A percentile compares a stretch with the other conserved stretches of the same genome.
phyloP scores from a whole-genome alignment of 2,888 invertebrate species.

The Pristionchus maxplancki region DNA sequence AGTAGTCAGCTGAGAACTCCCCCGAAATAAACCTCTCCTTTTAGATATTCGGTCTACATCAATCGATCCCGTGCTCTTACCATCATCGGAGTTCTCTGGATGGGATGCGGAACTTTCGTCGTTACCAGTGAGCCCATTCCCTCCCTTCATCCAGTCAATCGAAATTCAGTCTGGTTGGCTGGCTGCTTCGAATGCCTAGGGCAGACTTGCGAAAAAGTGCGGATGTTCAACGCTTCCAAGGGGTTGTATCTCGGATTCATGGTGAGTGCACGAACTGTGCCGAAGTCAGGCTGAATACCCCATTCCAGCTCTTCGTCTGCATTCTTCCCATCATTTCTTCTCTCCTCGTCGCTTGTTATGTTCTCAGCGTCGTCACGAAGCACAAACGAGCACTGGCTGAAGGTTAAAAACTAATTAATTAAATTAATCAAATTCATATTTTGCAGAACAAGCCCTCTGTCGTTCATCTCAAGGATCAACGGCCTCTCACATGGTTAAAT shows the following conservation, averaged over 20 bases:
- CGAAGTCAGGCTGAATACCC: not conserved
- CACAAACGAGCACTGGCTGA: slow-evolving; percentile 69
- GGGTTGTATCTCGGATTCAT: slow-evolving; percentile 65
- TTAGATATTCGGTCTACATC: slow-evolving; percentile 71
- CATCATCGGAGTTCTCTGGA: slow-evolving; percentile 67
- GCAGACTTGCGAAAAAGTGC: slow-evolving; percentile 55
- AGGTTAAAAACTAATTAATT: slow-evolving; percentile 47
- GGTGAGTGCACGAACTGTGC: slow-evolving; percentile 39
- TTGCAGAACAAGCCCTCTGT: slow-evolving; percentile 51
- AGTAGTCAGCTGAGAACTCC: not conserved
- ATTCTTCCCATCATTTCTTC: slow-evolving; percentile 75
- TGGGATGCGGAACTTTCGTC: slow-evolving; percentile 69
- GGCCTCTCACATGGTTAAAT: slow-evolving; percentile 61
- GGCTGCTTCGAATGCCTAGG: slow-evolving; percentile 59
- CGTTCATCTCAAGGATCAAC: slow-evolving; percentile 37
- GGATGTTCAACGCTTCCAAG: slow-evolving; percentile 58
- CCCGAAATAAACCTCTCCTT: not conserved
- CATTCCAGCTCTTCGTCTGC: slow-evolving; percentile 63
- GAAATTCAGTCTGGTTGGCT: slow-evolving; percentile 51
- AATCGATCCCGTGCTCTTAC: slow-evolving; percentile 68
- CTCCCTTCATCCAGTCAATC: no score
- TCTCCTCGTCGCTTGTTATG: slow-evolving; percentile 73
- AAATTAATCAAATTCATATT: not conserved
- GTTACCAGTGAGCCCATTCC: slow-evolving; percentile 58
- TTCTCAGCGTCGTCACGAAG: slow-evolving; percentile 71